Evolutionary conservation across 2,113 vertebrate species (phyloP).

Genomic region (Ceyx margarethae): DNA sequence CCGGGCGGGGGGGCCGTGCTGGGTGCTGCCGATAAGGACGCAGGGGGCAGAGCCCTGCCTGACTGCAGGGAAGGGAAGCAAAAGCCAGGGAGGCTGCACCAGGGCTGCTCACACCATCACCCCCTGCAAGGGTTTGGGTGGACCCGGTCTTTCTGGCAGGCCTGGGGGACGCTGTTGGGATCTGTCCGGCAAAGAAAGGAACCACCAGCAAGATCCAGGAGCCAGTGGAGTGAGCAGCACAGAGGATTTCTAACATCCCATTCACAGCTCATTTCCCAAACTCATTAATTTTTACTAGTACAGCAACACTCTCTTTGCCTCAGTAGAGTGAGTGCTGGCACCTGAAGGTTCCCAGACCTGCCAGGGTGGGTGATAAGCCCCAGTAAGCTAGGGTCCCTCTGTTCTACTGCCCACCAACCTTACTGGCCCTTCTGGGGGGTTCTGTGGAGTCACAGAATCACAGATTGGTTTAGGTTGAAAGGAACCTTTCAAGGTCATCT

Average conservation of each 20-base stretch:
- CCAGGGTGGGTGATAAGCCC: accelerated
- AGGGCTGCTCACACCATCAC: not conserved
- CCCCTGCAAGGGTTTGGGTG: accelerated
- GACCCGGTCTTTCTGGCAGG: accelerated
- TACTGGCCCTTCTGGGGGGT: no score
- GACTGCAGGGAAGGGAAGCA: accelerated
- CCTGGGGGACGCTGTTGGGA: accelerated
- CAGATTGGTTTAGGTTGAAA: not conserved
- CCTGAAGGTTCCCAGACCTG: not conserved
- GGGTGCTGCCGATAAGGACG: not conserved
- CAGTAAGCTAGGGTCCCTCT: not conserved
- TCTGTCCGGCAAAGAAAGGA: not conserved
- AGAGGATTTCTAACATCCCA: not conserved
- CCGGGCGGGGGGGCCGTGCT: accelerated
- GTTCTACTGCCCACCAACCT: not conserved
- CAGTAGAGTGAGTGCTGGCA: accelerated
- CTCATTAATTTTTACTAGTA: accelerated
- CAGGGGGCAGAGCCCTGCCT: not conserved
- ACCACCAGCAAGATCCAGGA: accelerated
- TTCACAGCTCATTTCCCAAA: not conserved
- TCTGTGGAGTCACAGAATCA: not conserved
- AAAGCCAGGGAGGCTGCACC: accelerated
- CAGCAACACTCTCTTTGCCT: accelerated
- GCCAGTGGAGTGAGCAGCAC: accelerated
- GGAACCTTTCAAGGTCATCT: not conserved